A percentile compares a stretch with the other conserved stretches of the same genome.
Evolutionary conservation across 2,113 vertebrate species (phyloP).

Genomic region (Dromas ardeola): DNA sequence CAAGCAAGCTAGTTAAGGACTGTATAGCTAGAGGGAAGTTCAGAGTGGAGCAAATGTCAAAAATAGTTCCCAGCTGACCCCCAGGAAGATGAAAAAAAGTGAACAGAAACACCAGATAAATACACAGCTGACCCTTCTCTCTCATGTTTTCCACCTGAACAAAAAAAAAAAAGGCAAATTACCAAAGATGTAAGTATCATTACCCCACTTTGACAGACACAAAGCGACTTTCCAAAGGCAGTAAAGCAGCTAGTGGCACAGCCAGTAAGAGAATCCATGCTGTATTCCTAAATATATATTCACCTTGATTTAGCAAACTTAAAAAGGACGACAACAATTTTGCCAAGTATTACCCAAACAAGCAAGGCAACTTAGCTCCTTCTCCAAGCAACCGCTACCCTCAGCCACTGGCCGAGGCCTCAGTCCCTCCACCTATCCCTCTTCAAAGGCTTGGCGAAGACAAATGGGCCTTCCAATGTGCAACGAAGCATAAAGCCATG

Average conservation of each 20-base stretch:
- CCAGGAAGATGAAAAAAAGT: background rate
- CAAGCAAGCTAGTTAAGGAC: background rate
- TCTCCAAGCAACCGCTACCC: background rate
- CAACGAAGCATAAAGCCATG: conserved; percentile 39
- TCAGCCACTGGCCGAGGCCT: background rate
- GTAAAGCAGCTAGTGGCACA: background rate
- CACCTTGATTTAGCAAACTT: background rate
- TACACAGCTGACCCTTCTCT: background rate
- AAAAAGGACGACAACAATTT: background rate
- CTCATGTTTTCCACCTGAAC: background rate
- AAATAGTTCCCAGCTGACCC: background rate
- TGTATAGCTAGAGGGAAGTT: background rate
- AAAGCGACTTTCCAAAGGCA: background rate
- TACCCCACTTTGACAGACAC: background rate
- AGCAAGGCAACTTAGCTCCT: background rate
- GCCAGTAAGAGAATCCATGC: background rate
- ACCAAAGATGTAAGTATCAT: background rate
- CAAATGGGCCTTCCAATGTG: conserved; percentile 53
- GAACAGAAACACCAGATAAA: background rate
- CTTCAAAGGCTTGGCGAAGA: conserved; percentile 48
- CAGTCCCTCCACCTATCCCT: background rate
- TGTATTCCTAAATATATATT: background rate
- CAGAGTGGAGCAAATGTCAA: background rate
- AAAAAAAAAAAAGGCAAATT: background rate
- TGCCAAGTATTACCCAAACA: background rate